Conservation (phyloP, 64 coral and sea anemone genomes). For the Pocillopora damicornis region DNA sequence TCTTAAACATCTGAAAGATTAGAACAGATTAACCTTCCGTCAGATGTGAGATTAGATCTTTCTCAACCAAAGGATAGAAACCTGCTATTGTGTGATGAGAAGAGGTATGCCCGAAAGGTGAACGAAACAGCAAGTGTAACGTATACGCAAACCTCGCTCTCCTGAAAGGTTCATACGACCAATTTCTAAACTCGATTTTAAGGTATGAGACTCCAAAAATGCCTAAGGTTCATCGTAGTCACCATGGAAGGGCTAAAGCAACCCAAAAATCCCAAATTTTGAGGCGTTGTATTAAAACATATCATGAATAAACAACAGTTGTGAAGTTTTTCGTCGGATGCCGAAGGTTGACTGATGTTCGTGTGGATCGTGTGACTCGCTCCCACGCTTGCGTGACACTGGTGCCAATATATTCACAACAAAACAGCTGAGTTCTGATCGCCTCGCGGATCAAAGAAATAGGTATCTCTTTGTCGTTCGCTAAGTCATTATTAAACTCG, state of each 20-base stretch:
- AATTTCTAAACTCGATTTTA: neutral
- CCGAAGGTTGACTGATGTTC: neutral
- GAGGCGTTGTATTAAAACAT: neutral
- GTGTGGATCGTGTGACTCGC: neutral
- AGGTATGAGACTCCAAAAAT: neutral
- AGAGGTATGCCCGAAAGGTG: neutral
- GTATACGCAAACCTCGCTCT: neutral
- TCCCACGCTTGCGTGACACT: neutral
- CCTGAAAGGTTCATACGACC: neutral
- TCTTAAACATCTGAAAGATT: neutral
- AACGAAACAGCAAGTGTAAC: too few relatives aligned
- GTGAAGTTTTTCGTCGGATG: neutral
- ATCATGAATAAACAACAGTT: neutral
- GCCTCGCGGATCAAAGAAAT: neutral
- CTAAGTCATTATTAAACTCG: neutral
- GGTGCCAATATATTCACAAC: neutral
- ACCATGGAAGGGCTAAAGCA: neutral
- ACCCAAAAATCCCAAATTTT: neutral
- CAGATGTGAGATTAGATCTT: neutral
- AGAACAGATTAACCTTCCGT: neutral
- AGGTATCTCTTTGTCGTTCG: neutral
- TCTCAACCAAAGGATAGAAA: neutral
- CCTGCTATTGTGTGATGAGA: neutral
- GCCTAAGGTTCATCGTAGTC: neutral
- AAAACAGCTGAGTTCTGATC: neutral